phyloP scores from a whole-genome alignment of 2,888 invertebrate genomes.

The Temnothorax unifasciatus region DNA sequence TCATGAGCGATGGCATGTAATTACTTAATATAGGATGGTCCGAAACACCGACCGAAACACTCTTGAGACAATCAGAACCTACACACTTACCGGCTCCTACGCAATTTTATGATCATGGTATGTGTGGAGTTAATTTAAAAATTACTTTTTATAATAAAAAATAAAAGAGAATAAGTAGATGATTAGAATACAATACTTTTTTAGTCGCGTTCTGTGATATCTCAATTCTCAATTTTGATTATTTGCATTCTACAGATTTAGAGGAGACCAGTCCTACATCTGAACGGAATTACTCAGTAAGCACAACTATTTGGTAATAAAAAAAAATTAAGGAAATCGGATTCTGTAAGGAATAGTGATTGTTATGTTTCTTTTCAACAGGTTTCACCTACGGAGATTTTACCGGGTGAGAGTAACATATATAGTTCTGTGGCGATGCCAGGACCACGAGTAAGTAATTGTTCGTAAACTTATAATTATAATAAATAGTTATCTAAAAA shows the following conservation, averaged over 20 bases:
- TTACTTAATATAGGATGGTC: constrained; percentile 49
- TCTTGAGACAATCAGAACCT: constrained; percentile 38
- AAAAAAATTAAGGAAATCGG: not conserved
- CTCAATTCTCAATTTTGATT: constrained; percentile 23
- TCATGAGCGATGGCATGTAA: constrained; percentile 1
- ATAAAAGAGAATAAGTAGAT: not conserved
- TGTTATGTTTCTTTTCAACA: constrained; percentile 59
- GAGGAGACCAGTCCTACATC: constrained; percentile 51
- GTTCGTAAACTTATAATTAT: not conserved
- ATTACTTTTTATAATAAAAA: not conserved
- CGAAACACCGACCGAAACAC: constrained; percentile 48
- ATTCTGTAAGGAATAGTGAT: constrained; percentile 5
- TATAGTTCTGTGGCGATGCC: constrained; percentile 81
- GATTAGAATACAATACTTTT: constrained; percentile 8
- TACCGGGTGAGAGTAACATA: constrained; percentile 79
- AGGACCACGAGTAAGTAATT: constrained; percentile 83
- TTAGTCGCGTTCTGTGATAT: not conserved
- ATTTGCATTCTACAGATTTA: constrained; percentile 38
- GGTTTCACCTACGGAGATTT: constrained; percentile 75
- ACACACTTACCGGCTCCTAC: constrained; percentile 63
- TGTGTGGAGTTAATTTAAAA: not conserved
- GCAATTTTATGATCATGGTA: constrained; percentile 62
- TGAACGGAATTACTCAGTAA: constrained; percentile 58
- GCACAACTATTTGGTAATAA: constrained; percentile 16
- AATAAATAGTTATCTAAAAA: constrained; percentile 1